Evolutionary conservation across 2,797 vertebrate species (phyloP).

Genomic region (Myripristis murdjan): DNA sequence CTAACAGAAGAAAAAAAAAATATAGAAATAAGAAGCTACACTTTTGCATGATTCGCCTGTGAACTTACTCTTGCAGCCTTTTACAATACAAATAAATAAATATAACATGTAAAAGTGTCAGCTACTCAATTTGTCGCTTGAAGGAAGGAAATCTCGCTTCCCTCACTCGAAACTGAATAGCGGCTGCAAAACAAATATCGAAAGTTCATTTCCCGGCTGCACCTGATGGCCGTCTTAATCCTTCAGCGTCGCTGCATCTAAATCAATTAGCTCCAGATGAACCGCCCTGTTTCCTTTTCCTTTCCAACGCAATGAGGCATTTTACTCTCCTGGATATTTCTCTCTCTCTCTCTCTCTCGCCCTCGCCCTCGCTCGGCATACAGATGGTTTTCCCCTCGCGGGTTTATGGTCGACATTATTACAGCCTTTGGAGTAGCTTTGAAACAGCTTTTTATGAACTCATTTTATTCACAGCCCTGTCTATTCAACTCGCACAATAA

Average conservation of each 20-base stretch:
- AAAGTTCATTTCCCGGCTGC: constrained; percentile 33
- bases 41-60: background rate
- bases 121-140: background rate
- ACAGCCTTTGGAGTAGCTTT: constrained; percentile 39
- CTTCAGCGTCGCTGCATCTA: constrained; percentile 41
- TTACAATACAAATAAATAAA: no score
- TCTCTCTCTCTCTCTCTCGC: no score
- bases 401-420: constrained; percentile 29
- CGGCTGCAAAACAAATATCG: constrained; percentile 13
- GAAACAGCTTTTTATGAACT: constrained; percentile 48
- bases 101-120: background rate
- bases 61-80: no score
- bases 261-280: constrained; percentile 61
- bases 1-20: background rate
- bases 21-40: constrained; percentile 5
- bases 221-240: constrained; percentile 53
- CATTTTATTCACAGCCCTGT: constrained; percentile 29
- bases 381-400: constrained; percentile 7
- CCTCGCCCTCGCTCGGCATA: background rate
- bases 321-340: constrained; percentile 25
- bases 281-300: background rate
- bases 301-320: constrained; percentile 17
- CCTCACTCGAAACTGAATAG: background rate
- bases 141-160: background rate
- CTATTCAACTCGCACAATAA: constrained; percentile 35